phyloP scores from a whole-genome alignment of 2,113 vertebrate genomes.

The Lampris incognitus region DNA sequence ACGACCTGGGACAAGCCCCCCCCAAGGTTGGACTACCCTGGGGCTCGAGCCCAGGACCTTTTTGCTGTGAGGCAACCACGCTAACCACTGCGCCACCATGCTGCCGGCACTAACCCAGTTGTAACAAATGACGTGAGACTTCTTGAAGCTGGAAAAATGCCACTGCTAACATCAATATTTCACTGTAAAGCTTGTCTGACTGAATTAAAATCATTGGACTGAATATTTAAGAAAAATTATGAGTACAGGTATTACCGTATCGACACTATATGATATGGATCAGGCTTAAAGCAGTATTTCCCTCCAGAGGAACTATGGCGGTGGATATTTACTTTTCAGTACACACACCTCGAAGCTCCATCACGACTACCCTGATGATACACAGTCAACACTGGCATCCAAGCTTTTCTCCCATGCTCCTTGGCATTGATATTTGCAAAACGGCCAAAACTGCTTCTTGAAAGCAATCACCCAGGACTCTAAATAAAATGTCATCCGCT shows the following conservation, averaged over 20 bases:
- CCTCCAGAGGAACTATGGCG: slow-evolving; percentile 27
- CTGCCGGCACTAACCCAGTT: too few relatives aligned
- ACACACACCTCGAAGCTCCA: slow-evolving; percentile 66
- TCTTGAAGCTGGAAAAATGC: too few relatives aligned
- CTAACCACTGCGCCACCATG: too few relatives aligned
- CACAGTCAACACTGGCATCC: slow-evolving; percentile 71
- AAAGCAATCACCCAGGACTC: slow-evolving; percentile 64
- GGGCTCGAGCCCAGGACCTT: too few relatives aligned
- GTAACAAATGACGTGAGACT: too few relatives aligned
- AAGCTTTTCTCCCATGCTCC: slow-evolving; percentile 61
- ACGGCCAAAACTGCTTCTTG: slow-evolving; percentile 79
- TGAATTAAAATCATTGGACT: neutral
- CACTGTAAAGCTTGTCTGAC: too few relatives aligned
- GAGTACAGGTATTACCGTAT: neutral
- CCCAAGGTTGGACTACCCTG: too few relatives aligned
- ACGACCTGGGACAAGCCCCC: too few relatives aligned
- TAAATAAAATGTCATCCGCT: slow-evolving; percentile 75
- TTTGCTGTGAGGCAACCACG: too few relatives aligned
- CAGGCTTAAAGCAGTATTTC: slow-evolving; percentile 53
- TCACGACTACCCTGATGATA: slow-evolving; percentile 59
- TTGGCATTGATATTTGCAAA: slow-evolving; percentile 77
- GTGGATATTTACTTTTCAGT: slow-evolving; percentile 57
- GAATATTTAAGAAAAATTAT: slow-evolving; percentile 34
- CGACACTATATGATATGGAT: slow-evolving; percentile 24
- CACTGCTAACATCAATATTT: too few relatives aligned